These are phyloP conservation scores for Hipposideros armiger DNA, from an alignment of 2,113 vertebrate species.

Conservation along the genomic window DNA sequence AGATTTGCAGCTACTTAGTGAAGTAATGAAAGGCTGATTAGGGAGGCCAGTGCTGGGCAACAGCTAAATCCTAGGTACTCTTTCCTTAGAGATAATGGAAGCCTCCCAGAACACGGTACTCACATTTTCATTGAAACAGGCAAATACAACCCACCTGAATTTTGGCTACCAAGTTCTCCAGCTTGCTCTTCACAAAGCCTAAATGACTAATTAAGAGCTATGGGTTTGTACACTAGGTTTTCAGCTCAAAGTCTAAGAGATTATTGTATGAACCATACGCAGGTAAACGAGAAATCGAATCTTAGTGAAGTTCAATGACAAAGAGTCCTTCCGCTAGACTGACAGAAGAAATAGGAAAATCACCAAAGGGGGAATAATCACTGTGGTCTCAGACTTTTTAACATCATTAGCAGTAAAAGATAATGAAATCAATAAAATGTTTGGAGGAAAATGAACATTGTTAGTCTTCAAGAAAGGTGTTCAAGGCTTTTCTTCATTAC, in stretches of 20 bases:
- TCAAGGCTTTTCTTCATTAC: neutral
- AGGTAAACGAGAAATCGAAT: slow-evolving; percentile 4
- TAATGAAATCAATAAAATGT: neutral
- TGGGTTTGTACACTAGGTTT: neutral
- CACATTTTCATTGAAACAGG: neutral
- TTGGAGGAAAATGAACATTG: slow-evolving; percentile 20
- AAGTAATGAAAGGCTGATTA: neutral
- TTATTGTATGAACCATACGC: neutral
- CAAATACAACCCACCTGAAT: neutral
- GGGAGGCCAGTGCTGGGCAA: neutral
- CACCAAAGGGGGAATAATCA: neutral
- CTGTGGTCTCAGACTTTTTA: neutral
- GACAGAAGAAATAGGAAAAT: neutral
- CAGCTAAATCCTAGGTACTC: neutral
- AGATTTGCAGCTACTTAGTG: neutral
- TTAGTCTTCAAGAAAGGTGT: neutral
- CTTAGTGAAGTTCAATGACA: neutral
- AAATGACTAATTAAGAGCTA: neutral
- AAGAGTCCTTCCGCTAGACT: neutral
- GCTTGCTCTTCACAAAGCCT: neutral
- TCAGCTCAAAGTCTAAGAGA: neutral
- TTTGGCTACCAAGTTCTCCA: neutral
- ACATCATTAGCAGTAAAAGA: slow-evolving; percentile 8
- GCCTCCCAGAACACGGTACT: neutral
- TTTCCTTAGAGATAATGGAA: slow-evolving; percentile 11